These are phyloP conservation scores for Laterallus jamaicensis DNA, from an alignment of 2,113 vertebrate genomes.

Conservation along the genomic window DNA sequence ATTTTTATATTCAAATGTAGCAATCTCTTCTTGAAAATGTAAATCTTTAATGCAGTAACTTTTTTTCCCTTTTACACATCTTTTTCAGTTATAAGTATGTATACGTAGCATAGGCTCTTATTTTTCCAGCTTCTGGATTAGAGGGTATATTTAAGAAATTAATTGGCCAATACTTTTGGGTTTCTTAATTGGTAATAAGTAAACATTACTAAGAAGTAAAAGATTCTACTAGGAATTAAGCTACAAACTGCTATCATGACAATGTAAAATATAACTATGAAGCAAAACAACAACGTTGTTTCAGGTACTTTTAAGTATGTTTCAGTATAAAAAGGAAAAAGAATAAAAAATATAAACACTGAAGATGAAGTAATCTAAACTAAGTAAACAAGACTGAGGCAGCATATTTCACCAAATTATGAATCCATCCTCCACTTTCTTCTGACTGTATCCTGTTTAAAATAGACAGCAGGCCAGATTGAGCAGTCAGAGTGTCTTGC, in stretches of 20 bases:
- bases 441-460: neutral
- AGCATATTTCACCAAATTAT: neutral
- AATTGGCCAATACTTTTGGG: fast-evolving
- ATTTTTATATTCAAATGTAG: neutral
- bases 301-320: neutral
- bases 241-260: neutral
- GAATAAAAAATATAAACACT: neutral
- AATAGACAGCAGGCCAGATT: neutral
- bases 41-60: neutral
- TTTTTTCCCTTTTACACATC: neutral
- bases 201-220: neutral
- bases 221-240: neutral
- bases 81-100: neutral
- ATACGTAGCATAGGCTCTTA: neutral
- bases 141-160: neutral
- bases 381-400: neutral
- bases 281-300: neutral
- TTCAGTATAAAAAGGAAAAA: neutral
- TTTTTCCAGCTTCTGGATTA: neutral
- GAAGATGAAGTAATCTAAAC: neutral
- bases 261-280: neutral
- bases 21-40: neutral
- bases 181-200: neutral
- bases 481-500: neutral
- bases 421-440: neutral